phyloP scores from a whole-genome alignment of 1,140 invertebrate genomes.

The Rhagoletis zephyria region DNA sequence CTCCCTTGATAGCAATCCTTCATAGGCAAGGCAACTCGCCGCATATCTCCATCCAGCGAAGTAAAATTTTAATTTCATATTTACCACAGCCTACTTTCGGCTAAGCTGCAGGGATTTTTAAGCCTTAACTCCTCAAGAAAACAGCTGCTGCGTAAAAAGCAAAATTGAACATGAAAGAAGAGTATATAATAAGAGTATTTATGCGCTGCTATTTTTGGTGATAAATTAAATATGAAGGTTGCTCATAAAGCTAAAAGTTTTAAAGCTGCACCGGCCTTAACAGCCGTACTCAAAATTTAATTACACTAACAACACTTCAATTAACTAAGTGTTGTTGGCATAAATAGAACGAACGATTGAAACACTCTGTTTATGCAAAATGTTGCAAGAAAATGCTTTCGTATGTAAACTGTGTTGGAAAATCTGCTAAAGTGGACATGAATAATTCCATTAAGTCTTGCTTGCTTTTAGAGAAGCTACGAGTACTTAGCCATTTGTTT shows the following conservation, averaged over 20 bases:
- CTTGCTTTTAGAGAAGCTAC: not conserved
- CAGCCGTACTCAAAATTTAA: not conserved
- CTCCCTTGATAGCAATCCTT: not conserved
- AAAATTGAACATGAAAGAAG: not conserved
- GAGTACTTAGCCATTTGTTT: too few relatives aligned
- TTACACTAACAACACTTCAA: not conserved
- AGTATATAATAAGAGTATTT: not conserved
- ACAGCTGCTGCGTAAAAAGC: not conserved
- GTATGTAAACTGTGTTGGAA: not conserved
- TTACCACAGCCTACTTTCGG: not conserved
- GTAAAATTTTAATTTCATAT: too few relatives aligned
- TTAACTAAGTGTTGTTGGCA: not conserved
- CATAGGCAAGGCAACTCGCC: not conserved
- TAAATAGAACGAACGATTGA: conserved; percentile 5
- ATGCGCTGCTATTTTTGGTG: not conserved
- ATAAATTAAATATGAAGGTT: not conserved
- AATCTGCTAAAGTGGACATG: not conserved
- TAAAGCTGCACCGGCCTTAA: not conserved
- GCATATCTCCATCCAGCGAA: too few relatives aligned
- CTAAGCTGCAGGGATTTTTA: not conserved
- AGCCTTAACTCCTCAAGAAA: not conserved
- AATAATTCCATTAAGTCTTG: conserved; percentile 18
- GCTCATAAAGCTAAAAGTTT: not conserved
- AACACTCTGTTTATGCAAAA: not conserved
- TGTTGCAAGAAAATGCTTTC: not conserved